Conservation (phyloP, 2,888 invertebrate species). For the Lamproptera curius region DNA sequence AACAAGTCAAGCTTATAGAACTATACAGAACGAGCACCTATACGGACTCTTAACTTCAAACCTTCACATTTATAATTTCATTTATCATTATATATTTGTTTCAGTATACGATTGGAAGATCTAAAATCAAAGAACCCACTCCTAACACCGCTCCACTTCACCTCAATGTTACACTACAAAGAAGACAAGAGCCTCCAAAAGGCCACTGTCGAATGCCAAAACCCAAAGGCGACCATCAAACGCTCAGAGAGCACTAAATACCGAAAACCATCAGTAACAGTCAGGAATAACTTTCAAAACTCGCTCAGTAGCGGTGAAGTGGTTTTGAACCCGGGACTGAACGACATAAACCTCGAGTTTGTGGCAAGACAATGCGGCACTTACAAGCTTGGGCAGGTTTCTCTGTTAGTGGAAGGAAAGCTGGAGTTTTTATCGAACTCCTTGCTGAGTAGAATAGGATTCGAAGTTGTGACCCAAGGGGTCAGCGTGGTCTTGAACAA, state of each 20-base stretch:
- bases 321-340: constrained; percentile 80
- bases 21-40: no score
- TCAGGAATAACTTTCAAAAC: constrained; percentile 81
- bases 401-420: constrained; percentile 80
- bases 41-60: no score
- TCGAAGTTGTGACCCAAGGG: constrained; percentile 75
- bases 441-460: constrained; percentile 73
- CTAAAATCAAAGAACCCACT: constrained; percentile 79
- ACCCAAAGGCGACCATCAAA: constrained; percentile 80
- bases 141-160: constrained; percentile 80
- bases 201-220: constrained; percentile 85
- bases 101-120: constrained; percentile 78
- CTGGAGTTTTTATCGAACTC: constrained; percentile 85
- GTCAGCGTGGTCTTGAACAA: constrained; percentile 70
- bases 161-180: constrained; percentile 86
- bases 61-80: no score
- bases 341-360: constrained; percentile 79
- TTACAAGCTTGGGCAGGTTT: constrained; percentile 82
- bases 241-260: constrained; percentile 85
- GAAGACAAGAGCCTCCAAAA: constrained; percentile 88
- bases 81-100: no score
- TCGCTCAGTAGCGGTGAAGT: constrained; percentile 74
- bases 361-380: constrained; percentile 81
- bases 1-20: no score
- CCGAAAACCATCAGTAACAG: constrained; percentile 81